These are phyloP conservation scores for Catostomus latipinnis DNA, from an alignment of 2,797 vertebrate genomes.

Conservation along the genomic window DNA sequence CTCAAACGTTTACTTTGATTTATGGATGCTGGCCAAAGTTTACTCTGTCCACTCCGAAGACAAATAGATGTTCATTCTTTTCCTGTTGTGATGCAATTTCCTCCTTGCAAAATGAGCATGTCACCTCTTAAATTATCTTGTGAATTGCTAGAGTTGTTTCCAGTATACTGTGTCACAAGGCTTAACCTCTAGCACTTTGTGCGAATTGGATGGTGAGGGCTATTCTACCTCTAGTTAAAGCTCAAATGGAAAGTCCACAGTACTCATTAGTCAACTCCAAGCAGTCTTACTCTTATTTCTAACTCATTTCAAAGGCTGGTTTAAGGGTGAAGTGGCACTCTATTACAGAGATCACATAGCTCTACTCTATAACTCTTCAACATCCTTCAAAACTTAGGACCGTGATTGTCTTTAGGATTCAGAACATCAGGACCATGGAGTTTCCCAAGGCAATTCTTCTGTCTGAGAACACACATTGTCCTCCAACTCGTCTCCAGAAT, in stretches of 20 bases:
- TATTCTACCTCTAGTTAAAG: conserved; percentile 9
- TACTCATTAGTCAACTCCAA: conserved; percentile 43
- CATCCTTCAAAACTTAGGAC: background rate
- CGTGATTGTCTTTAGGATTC: background rate
- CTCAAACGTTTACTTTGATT: background rate
- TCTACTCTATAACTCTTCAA: conserved; percentile 11
- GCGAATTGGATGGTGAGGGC: conserved; percentile 19
- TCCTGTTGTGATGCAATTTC: conserved; percentile 38
- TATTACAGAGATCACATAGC: conserved; percentile 6
- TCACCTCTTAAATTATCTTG: conserved; percentile 34
- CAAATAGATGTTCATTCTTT: conserved; percentile 9
- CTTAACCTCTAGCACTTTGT: conserved; percentile 36
- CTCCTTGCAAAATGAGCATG: conserved; percentile 35
- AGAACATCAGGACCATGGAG: conserved; percentile 5
- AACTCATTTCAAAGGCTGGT: conserved; percentile 1
- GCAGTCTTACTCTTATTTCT: conserved; percentile 30
- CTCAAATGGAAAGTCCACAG: conserved; percentile 35
- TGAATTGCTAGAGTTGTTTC: conserved; percentile 17
- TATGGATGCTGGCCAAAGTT: conserved; percentile 3
- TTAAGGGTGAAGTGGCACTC: conserved; percentile 30
- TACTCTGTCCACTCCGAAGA: conserved; percentile 4
- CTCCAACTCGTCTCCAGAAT: conserved; percentile 6
- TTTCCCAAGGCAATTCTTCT: background rate
- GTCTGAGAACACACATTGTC: background rate
- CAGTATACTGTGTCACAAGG: conserved; percentile 4